phyloP scores from a whole-genome alignment of 2,113 vertebrate genomes.

The Acrocephalus kingi region DNA sequence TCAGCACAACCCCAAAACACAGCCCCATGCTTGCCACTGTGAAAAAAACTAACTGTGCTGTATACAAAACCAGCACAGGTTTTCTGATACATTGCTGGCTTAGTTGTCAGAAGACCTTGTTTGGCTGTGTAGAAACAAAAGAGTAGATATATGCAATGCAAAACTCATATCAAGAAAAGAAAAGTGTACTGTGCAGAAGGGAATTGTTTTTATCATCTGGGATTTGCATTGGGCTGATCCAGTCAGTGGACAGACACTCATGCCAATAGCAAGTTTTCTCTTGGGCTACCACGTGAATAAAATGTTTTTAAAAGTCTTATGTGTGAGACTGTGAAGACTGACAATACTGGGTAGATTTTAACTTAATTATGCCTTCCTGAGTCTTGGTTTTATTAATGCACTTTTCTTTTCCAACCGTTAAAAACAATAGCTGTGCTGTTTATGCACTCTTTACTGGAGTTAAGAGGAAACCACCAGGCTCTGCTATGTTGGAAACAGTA shows the following conservation, averaged over 20 bases:
- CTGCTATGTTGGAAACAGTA: background rate
- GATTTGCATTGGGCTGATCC: background rate
- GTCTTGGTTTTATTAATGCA: background rate
- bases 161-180: background rate
- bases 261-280: background rate
- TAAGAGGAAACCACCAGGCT: background rate
- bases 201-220: background rate
- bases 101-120: background rate
- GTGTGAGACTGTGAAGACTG: background rate
- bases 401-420: background rate
- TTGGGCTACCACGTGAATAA: background rate
- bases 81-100: background rate
- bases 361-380: conserved; percentile 16
- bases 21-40: background rate
- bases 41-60: background rate
- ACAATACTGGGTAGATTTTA: background rate
- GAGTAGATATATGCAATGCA: background rate
- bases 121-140: background rate
- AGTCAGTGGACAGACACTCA: background rate
- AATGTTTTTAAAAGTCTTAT: background rate
- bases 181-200: background rate
- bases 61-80: background rate
- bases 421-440: background rate
- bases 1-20: background rate
- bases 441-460: background rate